Conservation (phyloP, 2,888 invertebrate species). For the Troides aeacus region DNA sequence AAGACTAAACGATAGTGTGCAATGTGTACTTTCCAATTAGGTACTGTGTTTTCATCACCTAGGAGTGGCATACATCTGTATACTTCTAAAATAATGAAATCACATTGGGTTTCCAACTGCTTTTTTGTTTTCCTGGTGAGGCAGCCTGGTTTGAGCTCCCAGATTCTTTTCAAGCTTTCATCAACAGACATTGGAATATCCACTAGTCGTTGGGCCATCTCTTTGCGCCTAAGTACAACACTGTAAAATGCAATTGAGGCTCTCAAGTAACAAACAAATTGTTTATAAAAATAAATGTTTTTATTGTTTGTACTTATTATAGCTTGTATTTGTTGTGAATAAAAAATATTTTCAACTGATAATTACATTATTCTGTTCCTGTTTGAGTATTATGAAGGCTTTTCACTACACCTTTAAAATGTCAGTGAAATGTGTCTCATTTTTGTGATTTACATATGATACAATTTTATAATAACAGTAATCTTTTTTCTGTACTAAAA, state of each 20-base stretch:
- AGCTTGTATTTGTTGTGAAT: constrained; percentile 54
- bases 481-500: too few species aligned
- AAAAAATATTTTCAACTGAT: constrained; percentile 46
- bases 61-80: constrained; percentile 69
- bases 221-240: constrained; percentile 38
- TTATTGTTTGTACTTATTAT: constrained; percentile 62
- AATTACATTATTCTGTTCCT: constrained; percentile 24
- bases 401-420: not conserved
- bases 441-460: too few species aligned
- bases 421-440: too few species aligned
- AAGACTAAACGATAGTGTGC: constrained; percentile 58
- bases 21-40: constrained; percentile 64
- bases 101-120: constrained; percentile 37
- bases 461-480: too few species aligned
- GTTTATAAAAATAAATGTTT: constrained; percentile 12
- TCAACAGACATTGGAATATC: not conserved
- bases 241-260: constrained; percentile 41
- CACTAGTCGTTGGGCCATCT: constrained; percentile 35
- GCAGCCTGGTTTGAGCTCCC: constrained; percentile 31
- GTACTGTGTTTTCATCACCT: constrained; percentile 58
- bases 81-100: constrained; percentile 56
- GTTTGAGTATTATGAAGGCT: not conserved
- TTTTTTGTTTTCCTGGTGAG: constrained; percentile 54
- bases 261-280: constrained; percentile 1
- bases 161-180: constrained; percentile 36